Evolutionary conservation across 2,797 vertebrate genomes (phyloP).

Genomic region (Lophotriccus pileatus): DNA sequence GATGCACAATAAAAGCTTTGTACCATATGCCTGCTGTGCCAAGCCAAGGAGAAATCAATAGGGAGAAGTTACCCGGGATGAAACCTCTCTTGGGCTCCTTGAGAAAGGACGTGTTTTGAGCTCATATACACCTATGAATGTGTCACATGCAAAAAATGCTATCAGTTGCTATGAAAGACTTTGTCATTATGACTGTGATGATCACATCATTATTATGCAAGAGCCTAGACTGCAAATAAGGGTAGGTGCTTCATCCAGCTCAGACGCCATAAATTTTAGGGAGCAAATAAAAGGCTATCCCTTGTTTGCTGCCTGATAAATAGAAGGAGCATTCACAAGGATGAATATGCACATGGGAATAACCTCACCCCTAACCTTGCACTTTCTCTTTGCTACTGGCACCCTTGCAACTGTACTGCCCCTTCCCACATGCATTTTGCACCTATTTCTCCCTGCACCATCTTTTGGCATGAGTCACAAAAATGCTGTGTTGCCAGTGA

Average conservation of each 20-base stretch:
- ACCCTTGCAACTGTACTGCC: background rate
- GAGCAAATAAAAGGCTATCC: background rate
- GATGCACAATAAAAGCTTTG: background rate
- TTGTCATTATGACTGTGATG: background rate
- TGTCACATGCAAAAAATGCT: fast-evolving
- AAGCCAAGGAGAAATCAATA: background rate
- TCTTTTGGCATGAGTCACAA: background rate
- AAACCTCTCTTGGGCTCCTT: background rate
- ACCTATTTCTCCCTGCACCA: background rate
- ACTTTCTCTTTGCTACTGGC: background rate
- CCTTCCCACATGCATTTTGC: background rate
- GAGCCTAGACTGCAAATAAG: background rate
- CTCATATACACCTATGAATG: fast-evolving
- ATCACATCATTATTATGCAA: background rate
- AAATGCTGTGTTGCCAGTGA: background rate
- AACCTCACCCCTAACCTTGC: background rate
- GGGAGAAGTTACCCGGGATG: background rate
- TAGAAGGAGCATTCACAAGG: background rate
- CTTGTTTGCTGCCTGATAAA: background rate
- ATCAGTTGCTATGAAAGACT: background rate
- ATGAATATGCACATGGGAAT: background rate
- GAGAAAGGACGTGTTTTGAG: background rate
- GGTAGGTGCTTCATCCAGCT: background rate
- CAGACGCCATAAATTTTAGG: background rate
- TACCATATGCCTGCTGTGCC: background rate